Percentiles rank a stretch among this genome's conserved stretches.
These are phyloP conservation scores for Rhinatrema bivittatum DNA, from an alignment of 2,797 vertebrate genomes.

Conservation along the genomic window DNA sequence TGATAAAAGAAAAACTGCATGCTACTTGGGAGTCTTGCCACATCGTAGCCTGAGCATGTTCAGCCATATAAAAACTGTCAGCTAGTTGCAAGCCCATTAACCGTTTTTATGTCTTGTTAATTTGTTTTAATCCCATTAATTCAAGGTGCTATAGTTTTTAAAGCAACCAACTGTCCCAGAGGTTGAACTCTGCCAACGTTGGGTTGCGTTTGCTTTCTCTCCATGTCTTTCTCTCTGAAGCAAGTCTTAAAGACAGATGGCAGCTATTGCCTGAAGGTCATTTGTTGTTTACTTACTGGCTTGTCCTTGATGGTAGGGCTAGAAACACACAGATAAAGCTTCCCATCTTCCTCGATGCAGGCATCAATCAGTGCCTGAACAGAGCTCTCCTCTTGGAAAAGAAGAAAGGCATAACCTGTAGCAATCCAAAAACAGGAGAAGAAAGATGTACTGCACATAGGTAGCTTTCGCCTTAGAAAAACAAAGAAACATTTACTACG, in stretches of 20 bases:
- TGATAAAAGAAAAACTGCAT: not conserved
- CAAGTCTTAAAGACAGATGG: constrained; percentile 24
- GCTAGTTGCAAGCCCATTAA: not conserved
- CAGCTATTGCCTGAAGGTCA: constrained; percentile 9
- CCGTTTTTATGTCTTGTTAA: not conserved
- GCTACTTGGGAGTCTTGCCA: not conserved
- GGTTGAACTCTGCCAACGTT: constrained; percentile 5
- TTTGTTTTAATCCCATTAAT: constrained; percentile 16
- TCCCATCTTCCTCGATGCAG: constrained; percentile 95
- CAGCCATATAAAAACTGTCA: not conserved
- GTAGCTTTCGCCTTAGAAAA: not conserved
- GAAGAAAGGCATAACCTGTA: constrained; percentile 93
- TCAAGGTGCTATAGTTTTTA: constrained; percentile 5
- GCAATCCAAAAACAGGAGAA: constrained; percentile 5
- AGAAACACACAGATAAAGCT: constrained; percentile 95
- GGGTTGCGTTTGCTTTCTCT: constrained; percentile 21
- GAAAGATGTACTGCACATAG: not conserved
- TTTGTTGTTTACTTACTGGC: constrained; percentile 70
- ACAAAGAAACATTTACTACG: too few relatives aligned
- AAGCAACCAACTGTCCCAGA: constrained; percentile 27
- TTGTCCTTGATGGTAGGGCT: constrained; percentile 98
- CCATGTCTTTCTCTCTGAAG: constrained; percentile 6
- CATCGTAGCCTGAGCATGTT: not conserved
- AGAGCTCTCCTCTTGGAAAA: constrained; percentile 97
- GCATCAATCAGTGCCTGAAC: constrained; percentile 95